Conservation (phyloP, 2,797 vertebrate species). For the Bucorvus abyssinicus region DNA sequence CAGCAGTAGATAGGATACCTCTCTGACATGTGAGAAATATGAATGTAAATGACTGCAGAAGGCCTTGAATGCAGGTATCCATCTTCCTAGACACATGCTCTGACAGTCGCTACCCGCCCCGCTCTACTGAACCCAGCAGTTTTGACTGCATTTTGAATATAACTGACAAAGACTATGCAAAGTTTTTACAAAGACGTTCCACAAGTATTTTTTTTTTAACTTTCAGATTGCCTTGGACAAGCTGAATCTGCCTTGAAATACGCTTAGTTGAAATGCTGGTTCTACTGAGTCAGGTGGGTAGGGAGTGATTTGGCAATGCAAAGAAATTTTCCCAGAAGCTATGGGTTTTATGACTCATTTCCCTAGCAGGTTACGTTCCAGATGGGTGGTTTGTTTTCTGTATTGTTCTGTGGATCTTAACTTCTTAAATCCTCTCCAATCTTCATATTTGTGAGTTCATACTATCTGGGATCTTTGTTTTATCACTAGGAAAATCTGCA, state of each 20-base stretch:
- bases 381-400: neutral
- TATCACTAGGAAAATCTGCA: neutral
- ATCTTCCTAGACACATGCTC: neutral
- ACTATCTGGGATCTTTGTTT: neutral
- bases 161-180: neutral
- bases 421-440: neutral
- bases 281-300: neutral
- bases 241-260: neutral
- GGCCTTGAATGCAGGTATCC: neutral
- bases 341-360: neutral
- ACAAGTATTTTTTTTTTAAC: neutral
- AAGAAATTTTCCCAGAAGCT: neutral
- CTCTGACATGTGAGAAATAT: neutral
- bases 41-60: neutral
- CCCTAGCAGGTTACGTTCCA: neutral
- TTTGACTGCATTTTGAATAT: neutral
- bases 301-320: neutral
- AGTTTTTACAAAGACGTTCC: neutral
- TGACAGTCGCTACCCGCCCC: neutral
- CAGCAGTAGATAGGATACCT: neutral
- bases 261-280: neutral
- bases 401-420: neutral
- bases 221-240: neutral
- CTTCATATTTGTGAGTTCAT: neutral
- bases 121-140: neutral